Evolutionary conservation across 2,888 invertebrate species (phyloP), one percentile per base, ranked within the genome.

Genomic region (Eupithecia subumbrata): DNA sequence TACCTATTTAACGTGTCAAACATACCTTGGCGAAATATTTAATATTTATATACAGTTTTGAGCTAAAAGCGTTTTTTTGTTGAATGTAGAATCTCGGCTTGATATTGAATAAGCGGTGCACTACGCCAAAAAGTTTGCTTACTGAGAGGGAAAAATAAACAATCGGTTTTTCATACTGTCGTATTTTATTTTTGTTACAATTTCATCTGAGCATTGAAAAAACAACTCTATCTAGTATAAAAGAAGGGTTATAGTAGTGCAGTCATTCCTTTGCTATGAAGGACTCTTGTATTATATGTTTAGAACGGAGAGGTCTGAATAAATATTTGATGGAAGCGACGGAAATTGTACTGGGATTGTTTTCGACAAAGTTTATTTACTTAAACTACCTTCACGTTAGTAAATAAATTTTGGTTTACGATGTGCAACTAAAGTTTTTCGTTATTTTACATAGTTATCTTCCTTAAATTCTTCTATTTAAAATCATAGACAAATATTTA

Each of bases 41-140:
- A n/a, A n/a, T n/a, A n/a, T n/a, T n/a, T n/a, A n/a, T n/a, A n/a
- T n/a, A n/a, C n/a, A 73, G 68, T 25, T 75, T 74, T 69, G 14
- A 69, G 63, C 45, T 74, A n/a, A 73, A 76, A 77, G 73, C 74
- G 56, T 78, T 74, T 74, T 76, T 73, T 45, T 72, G 56, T 77
- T 70, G 45, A 69, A 69, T 66, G n/a, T n/a, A n/a, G n/a, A 73
- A 40, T 67, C 12, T 40, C 14, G 68, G n/a, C n/a, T 67, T 45
- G 43, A 68, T 68, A 68, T 78, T 78, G 72, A 77, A 76, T 76
- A 74, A 56, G n/a, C 48, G 69, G 30, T 11, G 34, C 18, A 60
- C 25, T 63, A 45, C 43, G 63, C 64, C 43, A 60, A 34, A 52
- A 71, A n/a, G 11, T 67, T 71, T 68, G 37, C 60, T 40, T 72